Base-by-base conservation (phyloP, 2,113 vertebrate genomes). In the Nerophis lumbriciformis region DNA sequence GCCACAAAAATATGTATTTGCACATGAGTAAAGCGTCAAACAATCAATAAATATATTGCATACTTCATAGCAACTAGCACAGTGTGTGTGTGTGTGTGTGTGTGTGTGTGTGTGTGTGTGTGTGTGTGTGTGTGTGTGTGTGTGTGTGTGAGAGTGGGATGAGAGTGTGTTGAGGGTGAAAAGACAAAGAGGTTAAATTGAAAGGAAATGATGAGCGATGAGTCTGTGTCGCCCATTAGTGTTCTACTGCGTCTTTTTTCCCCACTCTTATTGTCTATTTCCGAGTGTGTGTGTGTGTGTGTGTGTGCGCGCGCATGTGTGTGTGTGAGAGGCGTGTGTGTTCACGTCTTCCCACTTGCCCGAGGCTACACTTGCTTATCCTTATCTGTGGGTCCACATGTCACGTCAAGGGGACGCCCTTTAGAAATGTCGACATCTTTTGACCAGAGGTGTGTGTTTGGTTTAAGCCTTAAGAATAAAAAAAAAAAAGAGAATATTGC, bases 141-240 rank as follows among this genome's bases (percentile, higher is more conserved):
- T 19, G 72, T 53, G 63, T 42, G 52, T 47, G 48, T 48, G 49
- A 5, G 50, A 15, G 44, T 66, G 77, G 28, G 28, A 28, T 28
- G 28, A 2, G 28, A 28, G 28, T 73, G 79, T 68, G 56, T 80
- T 13, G 63, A 67, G 42, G 42, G 42, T 45, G 42, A 77, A 64
- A 75, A 85, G 80, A 86, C 80, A 83, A 85, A 83, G 82, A 85
- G 72, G 74, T 49, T 81, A 85, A 87, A 88, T 82, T 85, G 80
- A 83, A 85, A 83, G 79, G 75, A 86, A 84, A 89, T 85, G 81
- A 89, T 88, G 85, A 89, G 74, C 58, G 62, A 89, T 87, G 86
- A 83, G 86, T 88, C 88, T 89, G 79, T 81, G 83, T 75, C 45
- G 51, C 77, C 76, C 73, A 85, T 87, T 85, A 88, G 81, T 77